Evolutionary conservation across 2,797 vertebrate genomes (phyloP).

Genomic region (Propithecus perrieri): DNA sequence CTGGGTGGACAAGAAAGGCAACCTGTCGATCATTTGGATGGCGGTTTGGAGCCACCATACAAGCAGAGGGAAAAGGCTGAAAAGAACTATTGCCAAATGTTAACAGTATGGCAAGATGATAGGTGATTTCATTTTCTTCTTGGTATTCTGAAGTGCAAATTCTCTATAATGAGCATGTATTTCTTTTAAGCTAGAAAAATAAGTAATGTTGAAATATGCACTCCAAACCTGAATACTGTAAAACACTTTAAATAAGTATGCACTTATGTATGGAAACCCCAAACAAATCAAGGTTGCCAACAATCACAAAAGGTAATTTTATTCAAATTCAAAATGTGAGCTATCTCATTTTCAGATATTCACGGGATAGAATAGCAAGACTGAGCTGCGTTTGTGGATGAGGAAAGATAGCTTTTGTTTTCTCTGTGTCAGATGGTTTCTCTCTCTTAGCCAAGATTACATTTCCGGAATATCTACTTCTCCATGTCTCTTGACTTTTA

Average conservation of each 20-base stretch:
- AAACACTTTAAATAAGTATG: background rate
- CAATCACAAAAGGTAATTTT: background rate
- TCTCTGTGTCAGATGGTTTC: background rate
- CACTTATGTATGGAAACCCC: background rate
- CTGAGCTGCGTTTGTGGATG: background rate
- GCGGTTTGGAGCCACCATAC: background rate
- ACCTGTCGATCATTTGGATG: background rate
- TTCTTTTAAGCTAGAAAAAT: conserved; percentile 33
- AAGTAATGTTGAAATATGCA: background rate
- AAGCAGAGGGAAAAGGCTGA: background rate
- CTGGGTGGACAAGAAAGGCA: background rate
- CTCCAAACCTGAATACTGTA: background rate
- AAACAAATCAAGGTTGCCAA: background rate
- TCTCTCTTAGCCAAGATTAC: conserved; percentile 35
- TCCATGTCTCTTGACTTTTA: background rate
- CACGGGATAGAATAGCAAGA: background rate
- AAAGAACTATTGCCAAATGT: background rate
- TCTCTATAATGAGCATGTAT: background rate
- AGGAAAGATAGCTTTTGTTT: background rate
- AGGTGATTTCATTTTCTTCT: background rate
- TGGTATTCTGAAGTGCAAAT: background rate
- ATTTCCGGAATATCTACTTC: conserved; percentile 52
- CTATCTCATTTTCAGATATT: background rate
- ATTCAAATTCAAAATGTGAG: background rate
- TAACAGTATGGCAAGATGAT: background rate